Percentiles rank a stretch among this genome's conserved stretches.
These are phyloP conservation scores for Hydrotaea diabolus DNA, from an alignment of 2,888 invertebrate genomes.

Conservation along the genomic window DNA sequence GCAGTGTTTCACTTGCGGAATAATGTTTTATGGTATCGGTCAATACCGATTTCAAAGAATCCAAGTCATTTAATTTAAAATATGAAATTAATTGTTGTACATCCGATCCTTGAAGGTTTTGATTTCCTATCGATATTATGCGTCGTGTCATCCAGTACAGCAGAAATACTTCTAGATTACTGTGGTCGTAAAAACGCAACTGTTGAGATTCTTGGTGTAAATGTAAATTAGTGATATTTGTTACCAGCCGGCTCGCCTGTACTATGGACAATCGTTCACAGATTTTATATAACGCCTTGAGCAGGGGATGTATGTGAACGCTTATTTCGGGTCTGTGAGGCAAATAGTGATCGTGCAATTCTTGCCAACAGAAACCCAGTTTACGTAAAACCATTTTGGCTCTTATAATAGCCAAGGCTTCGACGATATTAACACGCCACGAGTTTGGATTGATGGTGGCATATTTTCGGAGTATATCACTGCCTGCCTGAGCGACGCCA, in stretches of 20 bases:
- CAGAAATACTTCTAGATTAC: conserved; percentile 77
- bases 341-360: conserved; percentile 75
- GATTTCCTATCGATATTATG: conserved; percentile 72
- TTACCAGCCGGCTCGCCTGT: conserved; percentile 74
- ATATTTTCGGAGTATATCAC: conserved; percentile 73
- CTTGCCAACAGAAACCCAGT: conserved; percentile 77
- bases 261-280: conserved; percentile 79
- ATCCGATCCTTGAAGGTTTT: conserved; percentile 70
- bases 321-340: conserved; percentile 78
- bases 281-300: conserved; percentile 81
- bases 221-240: conserved; percentile 70
- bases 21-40: conserved; percentile 71
- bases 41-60: conserved; percentile 71
- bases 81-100: conserved; percentile 74
- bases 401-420: conserved; percentile 82
- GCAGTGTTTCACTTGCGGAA: conserved; percentile 28
- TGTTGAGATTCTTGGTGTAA: conserved; percentile 67
- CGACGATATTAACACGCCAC: conserved; percentile 82
- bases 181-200: conserved; percentile 74
- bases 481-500: not conserved
- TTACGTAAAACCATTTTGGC: conserved; percentile 78
- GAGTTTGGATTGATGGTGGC: conserved; percentile 71
- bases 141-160: conserved; percentile 76
- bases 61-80: conserved; percentile 75
- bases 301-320: conserved; percentile 79